Conservation (phyloP, 2,113 vertebrate genomes). For the Coturnix japonica region DNA sequence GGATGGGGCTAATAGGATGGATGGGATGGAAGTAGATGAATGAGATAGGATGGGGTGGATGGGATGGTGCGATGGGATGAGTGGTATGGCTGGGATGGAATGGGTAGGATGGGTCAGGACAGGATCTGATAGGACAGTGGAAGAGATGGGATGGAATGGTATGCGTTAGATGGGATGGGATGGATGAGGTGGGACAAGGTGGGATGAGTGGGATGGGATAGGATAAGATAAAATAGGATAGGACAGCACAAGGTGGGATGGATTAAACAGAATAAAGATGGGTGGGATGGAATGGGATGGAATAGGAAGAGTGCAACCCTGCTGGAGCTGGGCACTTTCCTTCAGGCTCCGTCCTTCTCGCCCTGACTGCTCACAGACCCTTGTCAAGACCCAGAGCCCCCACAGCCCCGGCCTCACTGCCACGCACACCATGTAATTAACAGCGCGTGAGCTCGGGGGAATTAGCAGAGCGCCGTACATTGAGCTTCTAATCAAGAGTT, state of each 20-base stretch:
- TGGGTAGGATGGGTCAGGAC: too few species aligned
- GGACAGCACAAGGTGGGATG: too few species aligned
- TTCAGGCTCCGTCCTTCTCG: not conserved
- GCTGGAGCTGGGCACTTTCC: not conserved
- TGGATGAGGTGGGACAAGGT: not conserved
- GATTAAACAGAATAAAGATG: not conserved
- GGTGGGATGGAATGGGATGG: not conserved
- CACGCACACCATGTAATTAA: not conserved
- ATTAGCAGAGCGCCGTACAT: constrained; percentile 39
- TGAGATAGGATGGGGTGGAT: too few species aligned
- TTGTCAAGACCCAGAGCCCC: not conserved
- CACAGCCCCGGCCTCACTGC: rapidly evolving
- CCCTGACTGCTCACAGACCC: too few species aligned
- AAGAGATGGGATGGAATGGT: too few species aligned
- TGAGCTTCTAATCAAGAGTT: constrained; percentile 69
- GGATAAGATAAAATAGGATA: too few species aligned
- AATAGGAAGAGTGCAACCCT: not conserved
- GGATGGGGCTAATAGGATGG: not conserved
- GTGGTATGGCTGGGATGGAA: too few species aligned
- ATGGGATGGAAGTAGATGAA: too few species aligned
- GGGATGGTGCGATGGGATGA: too few species aligned
- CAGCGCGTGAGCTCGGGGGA: not conserved
- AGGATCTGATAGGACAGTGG: too few species aligned
- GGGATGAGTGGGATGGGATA: too few species aligned
- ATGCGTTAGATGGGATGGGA: not conserved